phyloP scores from a whole-genome alignment of 92 coral and sea anemone genomes.

The Palythoa heliodiscus region DNA sequence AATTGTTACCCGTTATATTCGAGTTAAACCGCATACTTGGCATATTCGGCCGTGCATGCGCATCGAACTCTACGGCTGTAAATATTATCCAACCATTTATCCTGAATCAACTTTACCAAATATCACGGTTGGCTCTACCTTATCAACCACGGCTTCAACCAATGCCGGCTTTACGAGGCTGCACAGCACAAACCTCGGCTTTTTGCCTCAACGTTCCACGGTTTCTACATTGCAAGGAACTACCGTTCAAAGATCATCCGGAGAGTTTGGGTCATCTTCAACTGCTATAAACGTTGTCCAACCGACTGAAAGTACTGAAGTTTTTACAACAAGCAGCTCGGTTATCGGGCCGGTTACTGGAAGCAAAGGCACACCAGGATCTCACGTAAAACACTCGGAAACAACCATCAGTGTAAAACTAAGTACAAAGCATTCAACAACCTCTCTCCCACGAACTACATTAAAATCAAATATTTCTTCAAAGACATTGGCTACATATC shows the following conservation, averaged over 20 bases:
- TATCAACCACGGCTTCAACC: slow-evolving; percentile 8
- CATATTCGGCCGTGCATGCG: slow-evolving; percentile 41
- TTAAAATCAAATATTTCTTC: slow-evolving; percentile 1
- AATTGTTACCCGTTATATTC: slow-evolving; percentile 24
- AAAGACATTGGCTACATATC: neutral
- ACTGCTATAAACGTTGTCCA: neutral
- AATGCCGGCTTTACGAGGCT: neutral
- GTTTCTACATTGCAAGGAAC: neutral
- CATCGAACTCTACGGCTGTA: slow-evolving; percentile 32
- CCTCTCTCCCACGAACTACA: slow-evolving; percentile 2
- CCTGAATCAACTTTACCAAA: neutral
- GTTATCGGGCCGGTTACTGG: neutral
- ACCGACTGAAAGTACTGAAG: neutral
- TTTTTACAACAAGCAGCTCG: neutral
- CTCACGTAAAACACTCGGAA: slow-evolving; percentile 29
- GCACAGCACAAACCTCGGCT: neutral
- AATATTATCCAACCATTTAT: neutral
- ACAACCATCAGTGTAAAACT: neutral
- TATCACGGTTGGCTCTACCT: neutral
- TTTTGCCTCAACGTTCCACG: neutral
- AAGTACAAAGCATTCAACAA: neutral
- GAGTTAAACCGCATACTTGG: slow-evolving; percentile 16
- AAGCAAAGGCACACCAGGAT: slow-evolving; percentile 6
- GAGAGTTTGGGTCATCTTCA: neutral
- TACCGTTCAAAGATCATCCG: neutral